A percentile compares a stretch with the other conserved stretches of the same genome.
phyloP scores from a whole-genome alignment of 1,140 invertebrate genomes.

The Drosophila carrolli region DNA sequence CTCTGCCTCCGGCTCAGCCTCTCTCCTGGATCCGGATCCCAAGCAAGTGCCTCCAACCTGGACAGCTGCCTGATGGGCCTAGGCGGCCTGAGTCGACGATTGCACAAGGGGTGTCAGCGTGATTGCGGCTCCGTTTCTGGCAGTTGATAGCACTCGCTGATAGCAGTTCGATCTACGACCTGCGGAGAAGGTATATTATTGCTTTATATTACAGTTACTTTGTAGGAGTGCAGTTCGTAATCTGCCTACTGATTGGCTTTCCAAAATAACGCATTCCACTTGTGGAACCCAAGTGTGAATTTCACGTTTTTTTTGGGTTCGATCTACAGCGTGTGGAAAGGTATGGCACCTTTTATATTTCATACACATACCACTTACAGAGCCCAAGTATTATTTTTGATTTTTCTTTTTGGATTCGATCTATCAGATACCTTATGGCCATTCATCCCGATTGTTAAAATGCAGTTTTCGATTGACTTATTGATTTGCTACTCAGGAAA shows the following conservation, averaged over 20 bases:
- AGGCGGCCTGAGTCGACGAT: conserved; percentile 23
- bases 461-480: too few relatives aligned
- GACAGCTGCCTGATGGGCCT: conserved; percentile 35
- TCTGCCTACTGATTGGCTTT: neutral
- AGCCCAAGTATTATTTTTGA: neutral
- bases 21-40: conserved; percentile 12
- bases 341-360: too few relatives aligned
- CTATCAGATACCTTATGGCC: too few relatives aligned
- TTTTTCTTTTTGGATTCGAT: neutral
- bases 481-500: too few relatives aligned
- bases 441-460: too few relatives aligned
- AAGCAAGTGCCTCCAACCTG: conserved; percentile 22
- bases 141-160: conserved; percentile 46
- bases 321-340: too few relatives aligned
- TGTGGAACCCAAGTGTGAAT: neutral
- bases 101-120: conserved; percentile 32
- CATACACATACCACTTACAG: too few relatives aligned
- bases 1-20: conserved; percentile 39
- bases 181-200: conserved; percentile 9
- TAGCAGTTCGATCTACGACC: conserved; percentile 35
- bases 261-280: neutral
- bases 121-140: conserved; percentile 41
- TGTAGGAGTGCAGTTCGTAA: conserved; percentile 29
- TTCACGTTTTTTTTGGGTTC: too few relatives aligned
- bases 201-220: conserved; percentile 23